phyloP scores from a whole-genome alignment of 2,113 vertebrate species.

The Vanacampus margaritifer region DNA sequence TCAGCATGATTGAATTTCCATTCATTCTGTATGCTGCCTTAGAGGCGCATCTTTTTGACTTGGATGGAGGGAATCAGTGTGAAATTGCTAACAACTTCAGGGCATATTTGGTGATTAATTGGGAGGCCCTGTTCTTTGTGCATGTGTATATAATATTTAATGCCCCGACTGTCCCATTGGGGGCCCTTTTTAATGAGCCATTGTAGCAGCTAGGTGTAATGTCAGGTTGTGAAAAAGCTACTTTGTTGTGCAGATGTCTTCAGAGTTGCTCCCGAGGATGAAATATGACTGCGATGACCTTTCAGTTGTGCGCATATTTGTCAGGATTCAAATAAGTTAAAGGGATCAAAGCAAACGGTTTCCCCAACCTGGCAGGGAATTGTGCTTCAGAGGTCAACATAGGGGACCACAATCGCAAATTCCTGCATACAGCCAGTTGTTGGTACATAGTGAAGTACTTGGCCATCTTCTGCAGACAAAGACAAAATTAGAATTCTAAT shows the following conservation, averaged over 20 bases:
- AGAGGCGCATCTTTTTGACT: constrained; percentile 66
- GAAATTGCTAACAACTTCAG: constrained; percentile 70
- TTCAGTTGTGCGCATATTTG: constrained; percentile 95
- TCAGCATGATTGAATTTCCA: too few species aligned
- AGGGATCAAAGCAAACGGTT: constrained; percentile 94
- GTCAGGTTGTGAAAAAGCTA: constrained; percentile 85
- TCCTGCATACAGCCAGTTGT: constrained; percentile 88
- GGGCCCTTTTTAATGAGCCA: constrained; percentile 86
- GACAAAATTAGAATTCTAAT: constrained; percentile 98
- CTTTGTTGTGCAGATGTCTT: constrained; percentile 93
- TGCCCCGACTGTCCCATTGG: constrained; percentile 75
- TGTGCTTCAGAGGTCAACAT: constrained; percentile 87
- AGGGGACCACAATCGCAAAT: constrained; percentile 79
- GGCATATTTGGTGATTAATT: constrained; percentile 77
- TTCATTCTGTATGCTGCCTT: too few species aligned
- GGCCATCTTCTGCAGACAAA: constrained; percentile 88
- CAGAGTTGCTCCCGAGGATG: constrained; percentile 85
- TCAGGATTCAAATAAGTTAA: constrained; percentile 95
- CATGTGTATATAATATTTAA: constrained; percentile 74
- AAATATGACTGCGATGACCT: constrained; percentile 94
- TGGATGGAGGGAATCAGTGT: constrained; percentile 60
- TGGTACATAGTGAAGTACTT: constrained; percentile 84
- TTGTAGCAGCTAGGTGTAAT: constrained; percentile 79
- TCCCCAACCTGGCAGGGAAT: constrained; percentile 85
- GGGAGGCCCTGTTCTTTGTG: constrained; percentile 51